A percentile compares a stretch with the other conserved stretches of the same genome.
These are phyloP conservation scores for Unio delphinus DNA, from an alignment of 2,888 invertebrate genomes.

Conservation along the genomic window DNA sequence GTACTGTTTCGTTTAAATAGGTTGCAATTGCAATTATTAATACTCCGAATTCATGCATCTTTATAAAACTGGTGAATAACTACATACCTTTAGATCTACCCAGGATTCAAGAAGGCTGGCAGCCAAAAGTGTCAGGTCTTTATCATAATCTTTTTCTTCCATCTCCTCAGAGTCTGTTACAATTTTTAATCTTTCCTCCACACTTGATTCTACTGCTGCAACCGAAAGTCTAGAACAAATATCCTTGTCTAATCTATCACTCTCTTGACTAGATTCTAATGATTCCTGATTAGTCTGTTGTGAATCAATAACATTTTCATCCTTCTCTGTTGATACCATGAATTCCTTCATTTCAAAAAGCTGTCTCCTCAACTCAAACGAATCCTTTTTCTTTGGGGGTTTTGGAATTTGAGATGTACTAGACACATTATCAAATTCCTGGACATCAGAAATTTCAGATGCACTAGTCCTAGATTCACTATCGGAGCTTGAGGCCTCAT, in stretches of 20 bases:
- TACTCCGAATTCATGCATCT: too few species aligned
- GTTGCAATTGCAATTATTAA: too few species aligned
- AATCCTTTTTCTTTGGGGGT: conserved; percentile 12
- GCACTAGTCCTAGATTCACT: conserved; percentile 55
- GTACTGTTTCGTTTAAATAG: too few species aligned
- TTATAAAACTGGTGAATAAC: neutral
- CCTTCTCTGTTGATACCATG: neutral
- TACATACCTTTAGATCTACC: conserved; percentile 75
- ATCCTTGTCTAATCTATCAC: conserved; percentile 12
- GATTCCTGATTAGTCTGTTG: conserved; percentile 18
- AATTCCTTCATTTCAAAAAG: conserved; percentile 19
- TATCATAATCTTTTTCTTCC: conserved; percentile 20
- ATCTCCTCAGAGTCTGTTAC: conserved; percentile 26
- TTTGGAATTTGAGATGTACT: conserved; percentile 23
- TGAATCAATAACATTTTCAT: conserved; percentile 23
- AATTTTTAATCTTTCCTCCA: conserved; percentile 13
- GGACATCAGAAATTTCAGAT: conserved; percentile 23
- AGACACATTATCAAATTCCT: conserved; percentile 24
- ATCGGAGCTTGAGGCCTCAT: conserved; percentile 62
- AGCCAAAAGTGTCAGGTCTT: conserved; percentile 63
- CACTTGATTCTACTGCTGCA: conserved; percentile 7
- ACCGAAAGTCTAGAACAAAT: conserved; percentile 8
- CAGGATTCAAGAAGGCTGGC: conserved; percentile 80
- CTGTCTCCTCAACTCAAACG: conserved; percentile 28
- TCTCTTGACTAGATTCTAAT: conserved; percentile 33